Base-by-base conservation (phyloP, 2,113 vertebrate species). In the Kryptolebias marmoratus region DNA sequence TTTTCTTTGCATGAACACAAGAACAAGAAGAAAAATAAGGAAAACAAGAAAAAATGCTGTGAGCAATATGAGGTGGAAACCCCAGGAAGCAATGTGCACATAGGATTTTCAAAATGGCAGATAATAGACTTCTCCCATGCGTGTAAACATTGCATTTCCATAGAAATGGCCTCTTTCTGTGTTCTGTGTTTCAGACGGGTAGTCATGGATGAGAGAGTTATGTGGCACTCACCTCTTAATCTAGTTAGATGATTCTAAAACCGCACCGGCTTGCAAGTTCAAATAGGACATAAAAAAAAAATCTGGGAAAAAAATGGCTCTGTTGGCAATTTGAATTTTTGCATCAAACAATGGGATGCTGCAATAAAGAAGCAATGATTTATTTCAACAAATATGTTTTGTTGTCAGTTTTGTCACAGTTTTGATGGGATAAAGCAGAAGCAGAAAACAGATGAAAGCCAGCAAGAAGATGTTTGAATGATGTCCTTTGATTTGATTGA, bases 81-180 rank as follows among this genome's bases (percentile, higher is more conserved):
- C 67, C 68, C 72, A 68, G 80, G 81, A 90, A 79, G 81, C 73
- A 55, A 55, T 76, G 68, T 80, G 80, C 79, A 79, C 86, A 89
- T 85, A 86, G 90, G 79, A 82, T 89, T 90, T 88, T 87, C 75
- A 87, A 87, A 91, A 91, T 80, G 79, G 82, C 80, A 88, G 91
- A 90, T 93, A 91, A 92, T 91, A 91, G 91, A 90, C 90, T 91
- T 89, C 88, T 81, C n/a, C 84, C 89, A 91, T 90, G 89, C 87
- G 87, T 91, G 92, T 91, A 91, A 92, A 93, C 90, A 92, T 88
- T 87, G 81, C 83, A 93, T 92, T 93, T 93, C 91, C 90, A 92
- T 91, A 86, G 90, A 90, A 93, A 93, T 92, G 88, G 86, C 80
- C 87, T 85, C 83, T 80, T 83, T 87, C 68, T 64, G 65, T 73